Evolutionary conservation across 2,113 vertebrate species (phyloP), one percentile per base, ranked within the genome.

Genomic region (Numenius arquata): DNA sequence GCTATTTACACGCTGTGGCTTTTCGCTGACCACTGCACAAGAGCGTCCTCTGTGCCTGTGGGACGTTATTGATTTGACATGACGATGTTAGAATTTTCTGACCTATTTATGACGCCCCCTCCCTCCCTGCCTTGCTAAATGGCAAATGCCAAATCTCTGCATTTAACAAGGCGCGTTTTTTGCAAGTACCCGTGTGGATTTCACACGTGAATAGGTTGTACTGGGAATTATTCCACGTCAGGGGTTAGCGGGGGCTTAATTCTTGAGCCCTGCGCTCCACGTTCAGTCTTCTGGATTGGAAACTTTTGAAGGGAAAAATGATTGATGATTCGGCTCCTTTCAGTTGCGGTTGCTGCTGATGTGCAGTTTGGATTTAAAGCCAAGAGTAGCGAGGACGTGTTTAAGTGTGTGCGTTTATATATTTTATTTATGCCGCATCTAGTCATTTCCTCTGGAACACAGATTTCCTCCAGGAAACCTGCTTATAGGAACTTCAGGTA

Each of bases 391-490:
- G 4, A 43, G 50, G 30, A 41, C 41, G 67, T 58, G n/a, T 89
- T 86, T 81, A 74, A 58, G 67, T 38, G 5, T 34, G 36, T 48
- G 50, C 29, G 32, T 65, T 88, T 82, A 50, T 89, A 9, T 74
- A 80, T 89, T 90, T 81, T 71, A 65, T 95, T 92, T 81, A 84
- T 89, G 76, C 80, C 77, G 29, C 50, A 14, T 74, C 85, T 53
- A 55, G 62, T 77, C 15, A 25, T 81, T 97, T 97, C 94, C 91
- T 92, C 55, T 74, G 76, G 86, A 95, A 75, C 68, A 47, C 41
- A 40, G 55, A 74, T 95, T 95, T 96, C 76, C 89, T 90, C 38
- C 76, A 81, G 86, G 94, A 97, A 95, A 84, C 65, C 38, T 89
- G 59, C 59, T 86, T 77, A 43, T 74, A 27, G 21, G 70, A 32